Evolutionary conservation across 1,140 invertebrate genomes (phyloP), one percentile per base, ranked within the genome.

Genomic region (Bombus balteatus): DNA sequence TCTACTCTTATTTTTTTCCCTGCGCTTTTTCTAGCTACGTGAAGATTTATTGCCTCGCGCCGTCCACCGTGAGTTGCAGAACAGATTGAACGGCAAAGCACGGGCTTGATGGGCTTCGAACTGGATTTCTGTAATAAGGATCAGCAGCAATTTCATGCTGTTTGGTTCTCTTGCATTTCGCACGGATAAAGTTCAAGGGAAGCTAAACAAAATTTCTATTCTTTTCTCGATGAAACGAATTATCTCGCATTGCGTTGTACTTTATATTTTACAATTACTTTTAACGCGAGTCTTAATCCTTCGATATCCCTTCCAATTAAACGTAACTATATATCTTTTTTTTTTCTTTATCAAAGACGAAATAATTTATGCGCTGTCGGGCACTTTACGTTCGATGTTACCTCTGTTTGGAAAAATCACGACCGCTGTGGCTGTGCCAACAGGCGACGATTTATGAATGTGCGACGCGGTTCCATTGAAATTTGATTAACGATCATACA

Each of bases 1-100:
- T 39, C 13, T 5, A 1, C 28, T 13, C 15, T 37, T 34, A 25
- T 28, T 66, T 80, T 34, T 37, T 73, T 9, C 25, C 18, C 9
- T n/a, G 15, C 34, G 10, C 41, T 73, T 53, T 34, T 62, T 34
- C 10, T 3, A 37, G 41, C 47, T 22, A 3, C 8, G 18, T 0
- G 12, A 59, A 75, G 80, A 82, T 82, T 82, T 82, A 82, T 82
- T 18, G n/a, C 71, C 34, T 13, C 10, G 70, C 47, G n/a, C 3
- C 70, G 37, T 3, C 13, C 57, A 43, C 18, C 18, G 9, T 22
- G 71, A 75, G 37, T 41, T 28, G 53, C 34, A 68, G 47, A 81
- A 81, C 80, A 39, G 70, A 81, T 65, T 74, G 70, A 34, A 43
- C 39, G 34, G 66, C 25, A 59, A 72, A 15, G 22, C 10, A 6